phyloP scores from a whole-genome alignment of 1,140 invertebrate genomes.

The Atopsyche davidsoni region DNA sequence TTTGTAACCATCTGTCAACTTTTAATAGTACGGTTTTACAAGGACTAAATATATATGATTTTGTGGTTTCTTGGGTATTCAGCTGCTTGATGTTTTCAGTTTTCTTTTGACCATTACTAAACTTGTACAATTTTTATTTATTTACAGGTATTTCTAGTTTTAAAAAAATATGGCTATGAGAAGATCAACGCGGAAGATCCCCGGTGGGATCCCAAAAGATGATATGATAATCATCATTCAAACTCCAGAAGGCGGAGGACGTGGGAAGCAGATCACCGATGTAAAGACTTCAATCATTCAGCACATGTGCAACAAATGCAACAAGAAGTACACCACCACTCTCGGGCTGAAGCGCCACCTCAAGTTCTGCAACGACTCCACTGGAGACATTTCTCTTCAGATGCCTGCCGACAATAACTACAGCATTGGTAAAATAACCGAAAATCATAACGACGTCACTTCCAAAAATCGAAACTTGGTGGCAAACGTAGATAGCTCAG shows the following conservation, averaged over 20 bases:
- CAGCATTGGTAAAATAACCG: conserved; percentile 7
- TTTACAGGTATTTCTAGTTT: too few relatives aligned
- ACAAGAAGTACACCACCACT: conserved; percentile 19
- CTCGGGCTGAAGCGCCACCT: conserved; percentile 20
- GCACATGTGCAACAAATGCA: conserved; percentile 27
- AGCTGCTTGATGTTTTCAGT: too few relatives aligned
- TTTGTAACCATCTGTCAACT: too few relatives aligned
- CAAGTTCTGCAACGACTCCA: conserved; percentile 17
- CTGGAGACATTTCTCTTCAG: conserved; percentile 9
- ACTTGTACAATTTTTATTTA: too few relatives aligned
- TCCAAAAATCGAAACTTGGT: conserved; percentile 18
- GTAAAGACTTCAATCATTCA: conserved; percentile 8
- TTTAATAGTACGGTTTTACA: too few relatives aligned
- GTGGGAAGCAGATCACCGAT: conserved; percentile 5
- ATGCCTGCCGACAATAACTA: conserved; percentile 4
- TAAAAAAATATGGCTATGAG: too few relatives aligned
- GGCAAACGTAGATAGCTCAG: too few relatives aligned
- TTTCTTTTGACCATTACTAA: too few relatives aligned
- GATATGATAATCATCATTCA: conserved; percentile 19
- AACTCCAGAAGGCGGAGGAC: conserved; percentile 8
- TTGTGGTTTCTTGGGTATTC: too few relatives aligned
- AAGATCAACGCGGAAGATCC: too few relatives aligned
- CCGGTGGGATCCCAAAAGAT: too few relatives aligned
- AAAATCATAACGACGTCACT: conserved; percentile 18
- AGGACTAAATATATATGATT: too few relatives aligned